phyloP scores from a whole-genome alignment of 1,140 invertebrate genomes.

The Drosophila virilis region DNA sequence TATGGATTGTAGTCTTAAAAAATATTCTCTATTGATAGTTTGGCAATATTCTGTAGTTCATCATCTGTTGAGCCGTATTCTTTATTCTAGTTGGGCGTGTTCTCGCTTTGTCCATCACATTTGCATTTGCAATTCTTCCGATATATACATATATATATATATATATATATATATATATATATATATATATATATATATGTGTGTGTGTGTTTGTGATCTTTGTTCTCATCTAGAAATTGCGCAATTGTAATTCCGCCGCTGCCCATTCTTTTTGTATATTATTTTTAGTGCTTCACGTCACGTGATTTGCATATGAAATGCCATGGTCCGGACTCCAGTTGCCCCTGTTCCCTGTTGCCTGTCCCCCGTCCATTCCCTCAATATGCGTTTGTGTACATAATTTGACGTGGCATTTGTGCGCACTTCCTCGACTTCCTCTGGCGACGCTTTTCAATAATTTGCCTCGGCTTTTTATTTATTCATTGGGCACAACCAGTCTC shows the following conservation, averaged over 20 bases:
- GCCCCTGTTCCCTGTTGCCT: background rate
- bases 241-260: constrained; percentile 57
- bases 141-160: background rate
- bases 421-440: constrained; percentile 56
- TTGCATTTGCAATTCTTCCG: constrained; percentile 14
- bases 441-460: constrained; percentile 55
- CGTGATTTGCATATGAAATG: constrained; percentile 73
- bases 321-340: constrained; percentile 10
- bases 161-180: constrained; percentile 9
- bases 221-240: constrained; percentile 48
- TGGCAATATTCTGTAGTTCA: too few relatives aligned
- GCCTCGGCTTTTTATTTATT: constrained; percentile 55
- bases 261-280: constrained; percentile 36
- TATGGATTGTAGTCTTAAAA: too few relatives aligned
- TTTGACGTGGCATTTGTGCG: constrained; percentile 52
- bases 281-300: constrained; percentile 42
- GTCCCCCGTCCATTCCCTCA: constrained; percentile 3
- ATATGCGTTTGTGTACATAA: constrained; percentile 43
- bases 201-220: constrained; percentile 27
- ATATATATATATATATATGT: constrained; percentile 2
- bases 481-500: constrained; percentile 45
- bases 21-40: too few relatives aligned
- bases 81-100: constrained; percentile 8
- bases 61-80: background rate
- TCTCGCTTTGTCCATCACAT: background rate